These are phyloP conservation scores for Congeria kusceri DNA, from an alignment of 2,888 invertebrate species.

Conservation along the genomic window DNA sequence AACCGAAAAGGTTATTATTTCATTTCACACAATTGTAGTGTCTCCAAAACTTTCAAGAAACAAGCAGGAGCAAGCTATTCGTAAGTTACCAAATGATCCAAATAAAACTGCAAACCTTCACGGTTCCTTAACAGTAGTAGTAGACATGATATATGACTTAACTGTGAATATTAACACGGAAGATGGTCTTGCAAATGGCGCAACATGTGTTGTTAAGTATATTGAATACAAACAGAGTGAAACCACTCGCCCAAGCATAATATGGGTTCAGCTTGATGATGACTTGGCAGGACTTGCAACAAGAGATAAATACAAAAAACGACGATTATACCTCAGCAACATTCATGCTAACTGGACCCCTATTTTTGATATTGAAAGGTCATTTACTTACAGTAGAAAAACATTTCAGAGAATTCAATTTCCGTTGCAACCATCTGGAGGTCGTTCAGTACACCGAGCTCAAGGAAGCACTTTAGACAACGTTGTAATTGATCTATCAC, in stretches of 20 bases:
- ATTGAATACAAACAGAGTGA: conserved; percentile 45
- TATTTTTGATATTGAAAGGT: conserved; percentile 54
- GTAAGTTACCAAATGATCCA: conserved; percentile 33
- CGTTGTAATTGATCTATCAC: conserved; percentile 32
- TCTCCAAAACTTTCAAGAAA: conserved; percentile 29
- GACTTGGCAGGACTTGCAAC: conserved; percentile 27
- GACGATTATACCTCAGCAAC: conserved; percentile 26
- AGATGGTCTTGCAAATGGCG: conserved; percentile 62
- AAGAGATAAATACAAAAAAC: conserved; percentile 45
- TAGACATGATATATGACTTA: conserved; percentile 45
- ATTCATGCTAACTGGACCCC: conserved; percentile 52
- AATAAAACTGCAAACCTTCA: conserved; percentile 30
- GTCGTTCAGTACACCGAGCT: conserved; percentile 57
- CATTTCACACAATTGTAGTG: conserved; percentile 25
- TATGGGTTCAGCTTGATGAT: conserved; percentile 55
- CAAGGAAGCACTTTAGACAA: conserved; percentile 55
- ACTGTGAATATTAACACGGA: conserved; percentile 49
- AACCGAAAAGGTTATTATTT: conserved; percentile 22
- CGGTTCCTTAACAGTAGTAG: conserved; percentile 17
- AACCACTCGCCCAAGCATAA: conserved; percentile 48
- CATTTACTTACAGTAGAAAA: conserved; percentile 44
- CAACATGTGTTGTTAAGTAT: conserved; percentile 45
- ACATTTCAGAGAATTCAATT: conserved; percentile 51
- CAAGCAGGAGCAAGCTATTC: conserved; percentile 25
- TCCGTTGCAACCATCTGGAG: conserved; percentile 54